phyloP scores from a whole-genome alignment of 2,113 vertebrate species.

The Alaudala cheleensis region DNA sequence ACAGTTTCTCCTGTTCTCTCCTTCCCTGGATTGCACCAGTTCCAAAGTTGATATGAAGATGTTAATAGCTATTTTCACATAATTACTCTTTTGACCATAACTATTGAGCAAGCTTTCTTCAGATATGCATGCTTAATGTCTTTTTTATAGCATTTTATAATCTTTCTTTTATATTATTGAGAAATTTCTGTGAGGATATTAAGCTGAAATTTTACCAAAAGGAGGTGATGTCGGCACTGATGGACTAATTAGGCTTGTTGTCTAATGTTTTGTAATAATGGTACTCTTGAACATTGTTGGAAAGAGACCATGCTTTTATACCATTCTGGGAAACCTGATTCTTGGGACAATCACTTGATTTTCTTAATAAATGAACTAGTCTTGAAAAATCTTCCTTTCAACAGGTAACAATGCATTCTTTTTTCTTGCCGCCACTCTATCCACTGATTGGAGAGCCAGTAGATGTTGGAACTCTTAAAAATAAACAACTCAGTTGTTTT shows the following conservation, averaged over 20 bases:
- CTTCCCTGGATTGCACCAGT: neutral
- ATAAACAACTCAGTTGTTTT: neutral
- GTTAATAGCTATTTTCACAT: neutral
- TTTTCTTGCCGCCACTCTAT: accelerated
- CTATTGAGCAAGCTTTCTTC: neutral
- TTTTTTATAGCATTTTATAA: neutral
- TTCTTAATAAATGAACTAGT: neutral
- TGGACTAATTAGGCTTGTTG: neutral
- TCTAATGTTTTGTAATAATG: neutral
- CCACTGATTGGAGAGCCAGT: neutral
- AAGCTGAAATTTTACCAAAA: neutral
- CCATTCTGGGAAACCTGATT: neutral
- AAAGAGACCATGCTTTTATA: neutral
- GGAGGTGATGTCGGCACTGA: neutral
- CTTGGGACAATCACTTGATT: neutral
- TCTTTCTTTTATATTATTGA: neutral
- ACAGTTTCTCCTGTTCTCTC: neutral
- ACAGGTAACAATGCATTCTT: neutral
- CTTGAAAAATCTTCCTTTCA: neutral
- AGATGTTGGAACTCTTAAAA: neutral
- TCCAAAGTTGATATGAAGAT: neutral
- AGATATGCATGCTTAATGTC: neutral
- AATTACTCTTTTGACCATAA: neutral
- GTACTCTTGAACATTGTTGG: neutral
- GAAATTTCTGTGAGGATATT: neutral